phyloP scores from a whole-genome alignment of 2,113 vertebrate genomes.

The Emberiza fucata region DNA sequence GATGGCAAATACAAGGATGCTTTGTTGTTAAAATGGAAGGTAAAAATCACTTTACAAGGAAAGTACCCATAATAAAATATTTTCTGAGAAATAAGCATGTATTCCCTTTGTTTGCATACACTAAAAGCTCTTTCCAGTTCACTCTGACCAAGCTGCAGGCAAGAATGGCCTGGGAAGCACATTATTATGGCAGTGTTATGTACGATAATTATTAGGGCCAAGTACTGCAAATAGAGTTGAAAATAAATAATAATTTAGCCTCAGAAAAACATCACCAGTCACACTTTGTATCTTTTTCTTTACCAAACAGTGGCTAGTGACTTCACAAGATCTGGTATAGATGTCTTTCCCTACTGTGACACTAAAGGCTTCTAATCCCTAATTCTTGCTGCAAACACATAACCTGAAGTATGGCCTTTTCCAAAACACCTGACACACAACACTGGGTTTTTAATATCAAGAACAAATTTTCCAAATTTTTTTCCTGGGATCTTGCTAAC shows the following conservation, averaged over 20 bases:
- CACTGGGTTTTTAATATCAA: neutral
- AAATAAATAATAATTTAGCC: neutral
- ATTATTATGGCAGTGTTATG: neutral
- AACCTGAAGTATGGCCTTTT: neutral
- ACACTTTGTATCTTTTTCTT: neutral
- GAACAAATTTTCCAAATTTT: neutral
- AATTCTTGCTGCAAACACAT: neutral
- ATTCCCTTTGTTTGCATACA: neutral
- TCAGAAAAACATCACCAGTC: neutral
- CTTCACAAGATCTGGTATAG: neutral
- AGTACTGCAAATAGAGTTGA: neutral
- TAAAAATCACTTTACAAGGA: neutral
- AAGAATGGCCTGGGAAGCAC: neutral
- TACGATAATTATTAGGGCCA: neutral
- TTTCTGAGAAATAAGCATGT: neutral
- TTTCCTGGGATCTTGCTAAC: neutral
- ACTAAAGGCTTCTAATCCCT: neutral
- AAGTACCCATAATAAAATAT: neutral
- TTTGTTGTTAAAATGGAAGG: neutral
- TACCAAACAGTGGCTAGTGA: neutral
- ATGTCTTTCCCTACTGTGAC: neutral
- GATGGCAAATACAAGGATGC: neutral
- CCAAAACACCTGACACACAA: neutral
- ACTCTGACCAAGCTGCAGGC: neutral
- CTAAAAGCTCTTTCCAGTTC: neutral